Evolutionary conservation across 2,113 vertebrate species (phyloP), one percentile per base, ranked within the genome.

Genomic region (Smithornis capensis): DNA sequence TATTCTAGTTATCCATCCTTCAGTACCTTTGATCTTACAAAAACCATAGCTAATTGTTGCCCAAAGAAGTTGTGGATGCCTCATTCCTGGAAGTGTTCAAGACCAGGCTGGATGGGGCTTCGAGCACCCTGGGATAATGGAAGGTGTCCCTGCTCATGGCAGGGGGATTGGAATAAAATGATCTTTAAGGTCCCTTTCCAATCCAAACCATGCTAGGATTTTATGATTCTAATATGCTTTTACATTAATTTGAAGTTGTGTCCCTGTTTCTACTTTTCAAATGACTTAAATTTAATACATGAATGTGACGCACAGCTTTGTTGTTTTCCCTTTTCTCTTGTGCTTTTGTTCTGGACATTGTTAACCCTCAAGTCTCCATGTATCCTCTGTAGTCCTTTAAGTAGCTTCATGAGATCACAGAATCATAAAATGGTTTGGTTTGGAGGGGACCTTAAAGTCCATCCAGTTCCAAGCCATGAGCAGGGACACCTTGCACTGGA

Each of bases 291-390:
- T 24, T 78, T 27, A 57, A 70, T 14, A 2, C 1, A 42, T 5
- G 13, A 76, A 38, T 4, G 0, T 3, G 21, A 75, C 0, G 0
- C 19, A 60, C 4, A 10, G 13, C 22, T 70, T 63, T 35, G 2
- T 12, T n/a, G 2, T 12, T n/a, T n/a, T 37, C 23, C 42, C 15
- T 78, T 37, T 63, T 25, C 17, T 64, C 28, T 10, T 10, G 22
- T 12, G 7, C 15, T 87, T 87, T 75, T 22, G 11, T 42, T 47
- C 16, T 3, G 40, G 21, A 22, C 21, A 38, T 19, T 50, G 14
- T 29, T 60, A 75, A 75, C 14, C 14, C 37, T 52, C 38, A 47
- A 25, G 18, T 37, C 37, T 40, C 22, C 33, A 11, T 1, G 5
- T 15, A 57, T 4, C 9, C 19, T 47, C 67, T 76, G 27, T 44